These are phyloP conservation scores for Smittia sp. DNA, from an alignment of 2,888 invertebrate species.

Conservation along the genomic window DNA sequence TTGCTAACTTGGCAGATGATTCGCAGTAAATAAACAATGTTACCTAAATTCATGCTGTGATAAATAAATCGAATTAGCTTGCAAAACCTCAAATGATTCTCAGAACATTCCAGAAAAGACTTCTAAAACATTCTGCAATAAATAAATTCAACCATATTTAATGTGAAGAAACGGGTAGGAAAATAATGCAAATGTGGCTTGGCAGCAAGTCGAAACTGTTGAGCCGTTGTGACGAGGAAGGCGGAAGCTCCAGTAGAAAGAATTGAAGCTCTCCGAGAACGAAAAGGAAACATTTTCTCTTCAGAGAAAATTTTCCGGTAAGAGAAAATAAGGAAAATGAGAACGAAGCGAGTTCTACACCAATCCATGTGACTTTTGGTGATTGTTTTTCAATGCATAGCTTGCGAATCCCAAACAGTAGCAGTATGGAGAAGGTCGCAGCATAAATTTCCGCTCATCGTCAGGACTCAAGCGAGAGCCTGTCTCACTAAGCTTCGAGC, in stretches of 20 bases:
- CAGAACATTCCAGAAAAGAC: too few relatives aligned
- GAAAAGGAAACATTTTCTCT: background rate
- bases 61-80: too few relatives aligned
- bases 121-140: too few relatives aligned
- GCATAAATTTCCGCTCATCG: too few relatives aligned
- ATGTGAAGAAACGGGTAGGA: background rate
- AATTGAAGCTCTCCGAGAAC: background rate
- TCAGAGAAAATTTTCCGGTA: background rate
- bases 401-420: too few relatives aligned
- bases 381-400: too few relatives aligned
- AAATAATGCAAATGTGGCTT: slow-evolving; percentile 4
- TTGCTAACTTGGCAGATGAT: too few relatives aligned
- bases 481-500: background rate
- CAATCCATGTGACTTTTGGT: background rate
- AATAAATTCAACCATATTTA: too few relatives aligned
- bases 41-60: too few relatives aligned
- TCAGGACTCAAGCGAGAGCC: too few relatives aligned
- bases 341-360: background rate
- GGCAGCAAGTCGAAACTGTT: background rate
- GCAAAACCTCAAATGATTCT: too few relatives aligned
- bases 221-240: slow-evolving; percentile 3
- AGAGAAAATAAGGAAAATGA: background rate
- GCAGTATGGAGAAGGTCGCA: background rate
- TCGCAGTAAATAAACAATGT: too few relatives aligned
- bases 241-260: background rate